Evolutionary conservation across 2,888 invertebrate species (phyloP), one percentile per base, ranked within the genome.

Genomic region (Automeris io): DNA sequence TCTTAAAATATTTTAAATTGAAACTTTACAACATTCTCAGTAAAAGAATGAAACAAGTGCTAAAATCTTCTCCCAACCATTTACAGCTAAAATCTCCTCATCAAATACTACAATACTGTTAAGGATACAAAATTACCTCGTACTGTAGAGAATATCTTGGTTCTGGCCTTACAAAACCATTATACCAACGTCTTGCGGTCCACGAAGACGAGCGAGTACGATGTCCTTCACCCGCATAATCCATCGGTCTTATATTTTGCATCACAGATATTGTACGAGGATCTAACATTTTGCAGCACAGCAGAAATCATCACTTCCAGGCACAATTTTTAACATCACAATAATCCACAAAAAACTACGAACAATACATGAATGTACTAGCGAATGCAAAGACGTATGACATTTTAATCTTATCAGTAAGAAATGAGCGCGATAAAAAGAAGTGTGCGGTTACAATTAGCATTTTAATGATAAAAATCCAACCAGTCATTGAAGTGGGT

Each of bases 341-440:
- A 54, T 38, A 46, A 42, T 43, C 42, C 42, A 37, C 41, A 41
- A 47, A 47, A 47, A 50, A 39, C 32, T 35, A 43, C 42, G 42
- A 46, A 51, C 47, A 62, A 43, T 49, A 53, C 54, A 45, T 40
- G 47, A 55, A 40, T 51, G 53, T 64, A 59, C 63, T 66, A 70
- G 66, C 70, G 61, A 61, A 56, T 43, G 45, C 47, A 54, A 57
- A 60, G 58, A 72, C 82, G 72, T 80, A 82, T 81, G 81, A 83
- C 79, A 61, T 46, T 63, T 47, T 76, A 73, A 82, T 81, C 82
- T 83, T 81, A 83, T 83, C 83, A 56, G 42, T 51, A 64, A 70
- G 73, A 71, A 78, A 73, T 66, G 62, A 54, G 66, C 57, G 60
- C 67, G 80, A 80, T 80, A 82, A 81, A 49, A 69, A 72, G 64